A percentile compares a stretch with the other conserved stretches of the same genome.
phyloP scores from a whole-genome alignment of 2,888 invertebrate genomes.

The Rhagonycha lutea region DNA sequence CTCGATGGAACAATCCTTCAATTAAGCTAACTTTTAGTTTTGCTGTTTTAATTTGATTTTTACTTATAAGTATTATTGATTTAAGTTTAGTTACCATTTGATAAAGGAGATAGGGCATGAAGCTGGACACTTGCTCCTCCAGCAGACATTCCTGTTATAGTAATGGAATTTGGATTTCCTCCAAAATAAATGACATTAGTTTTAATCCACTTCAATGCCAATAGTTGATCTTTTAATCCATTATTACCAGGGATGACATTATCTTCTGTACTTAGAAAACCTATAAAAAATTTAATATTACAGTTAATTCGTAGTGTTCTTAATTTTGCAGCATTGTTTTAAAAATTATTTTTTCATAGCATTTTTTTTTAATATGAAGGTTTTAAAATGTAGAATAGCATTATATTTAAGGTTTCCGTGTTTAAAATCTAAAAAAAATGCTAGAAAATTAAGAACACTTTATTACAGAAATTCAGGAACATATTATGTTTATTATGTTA shows the following conservation, averaged over 20 bases:
- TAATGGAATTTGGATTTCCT: slow-evolving; percentile 71
- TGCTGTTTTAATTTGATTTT: not conserved
- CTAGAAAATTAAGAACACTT: no score
- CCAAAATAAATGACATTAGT: slow-evolving; percentile 72
- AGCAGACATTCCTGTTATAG: slow-evolving; percentile 71
- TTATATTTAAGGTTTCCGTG: no score
- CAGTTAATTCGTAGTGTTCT: no score
- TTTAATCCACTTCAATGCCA: slow-evolving; percentile 72
- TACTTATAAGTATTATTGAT: no score
- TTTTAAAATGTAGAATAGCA: no score
- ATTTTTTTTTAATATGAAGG: no score
- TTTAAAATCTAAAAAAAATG: no score
- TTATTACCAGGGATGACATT: slow-evolving; percentile 70
- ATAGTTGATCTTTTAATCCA: slow-evolving; percentile 74
- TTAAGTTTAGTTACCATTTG: slow-evolving; percentile 58
- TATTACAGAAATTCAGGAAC: no score
- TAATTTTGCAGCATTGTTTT: no score
- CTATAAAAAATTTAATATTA: slow-evolving; percentile 49
- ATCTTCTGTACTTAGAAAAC: slow-evolving; percentile 77
- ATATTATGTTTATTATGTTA: no score
- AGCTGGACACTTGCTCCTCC: slow-evolving; percentile 78
- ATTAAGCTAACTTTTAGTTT: slow-evolving; percentile 1
- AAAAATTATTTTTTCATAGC: no score
- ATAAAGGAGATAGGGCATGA: slow-evolving; percentile 68
- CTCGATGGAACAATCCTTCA: slow-evolving; percentile 63